A percentile compares a stretch with the other conserved stretches of the same genome.
Evolutionary conservation across 1,140 invertebrate species (phyloP).

Genomic region (Drosophila lini): DNA sequence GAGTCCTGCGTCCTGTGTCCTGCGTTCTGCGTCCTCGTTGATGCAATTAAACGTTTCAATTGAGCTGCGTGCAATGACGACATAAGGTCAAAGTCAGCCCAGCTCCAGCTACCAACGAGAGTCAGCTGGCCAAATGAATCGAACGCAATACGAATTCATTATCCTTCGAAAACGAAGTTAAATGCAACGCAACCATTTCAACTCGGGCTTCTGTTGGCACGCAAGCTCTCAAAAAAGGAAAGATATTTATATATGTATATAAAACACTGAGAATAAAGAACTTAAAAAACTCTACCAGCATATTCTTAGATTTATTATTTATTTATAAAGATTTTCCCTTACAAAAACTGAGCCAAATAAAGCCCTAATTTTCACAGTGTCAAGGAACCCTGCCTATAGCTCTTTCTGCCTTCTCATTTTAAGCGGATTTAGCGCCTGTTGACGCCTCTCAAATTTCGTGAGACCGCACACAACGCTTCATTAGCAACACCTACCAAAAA

Average conservation of each 20-base stretch:
- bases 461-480: conserved; percentile 67
- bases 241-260: neutral
- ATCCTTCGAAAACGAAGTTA: conserved; percentile 52
- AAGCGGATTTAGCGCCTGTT: conserved; percentile 83
- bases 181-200: conserved; percentile 65
- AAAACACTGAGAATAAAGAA: conserved; percentile 4
- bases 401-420: conserved; percentile 58
- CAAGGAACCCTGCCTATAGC: neutral
- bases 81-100: conserved; percentile 75
- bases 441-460: conserved; percentile 81
- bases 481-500: conserved; percentile 63
- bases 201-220: conserved; percentile 62
- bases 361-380: conserved; percentile 17
- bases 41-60: conserved; percentile 81
- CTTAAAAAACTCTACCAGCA: neutral
- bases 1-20: conserved; percentile 4
- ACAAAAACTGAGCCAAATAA: neutral
- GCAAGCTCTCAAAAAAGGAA: conserved; percentile 15
- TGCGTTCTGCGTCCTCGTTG: conserved; percentile 25
- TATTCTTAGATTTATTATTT: too few species aligned
- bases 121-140: conserved; percentile 84
- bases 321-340: neutral
- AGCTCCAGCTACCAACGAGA: conserved; percentile 6
- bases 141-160: conserved; percentile 68
- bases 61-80: conserved; percentile 79